Conservation (phyloP, 92 coral and sea anemone species). For the Epizoanthus fatuus region DNA sequence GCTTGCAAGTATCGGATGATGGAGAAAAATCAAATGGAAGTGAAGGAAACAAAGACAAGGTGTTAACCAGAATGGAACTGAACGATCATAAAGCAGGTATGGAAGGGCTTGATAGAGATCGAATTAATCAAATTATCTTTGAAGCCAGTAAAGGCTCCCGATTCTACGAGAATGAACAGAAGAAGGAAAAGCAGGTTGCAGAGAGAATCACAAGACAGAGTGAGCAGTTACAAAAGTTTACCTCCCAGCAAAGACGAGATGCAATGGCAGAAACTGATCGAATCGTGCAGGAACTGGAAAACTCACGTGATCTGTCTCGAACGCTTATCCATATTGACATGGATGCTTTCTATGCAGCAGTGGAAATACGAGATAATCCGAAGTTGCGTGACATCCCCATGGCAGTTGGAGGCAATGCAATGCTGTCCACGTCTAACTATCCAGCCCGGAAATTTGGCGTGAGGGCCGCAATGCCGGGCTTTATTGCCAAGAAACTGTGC, state of each 20-base stretch:
- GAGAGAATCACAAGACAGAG: constrained; percentile 81
- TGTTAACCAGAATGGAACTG: constrained; percentile 91
- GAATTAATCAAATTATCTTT: constrained; percentile 92
- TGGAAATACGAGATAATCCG: constrained; percentile 94
- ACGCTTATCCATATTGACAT: constrained; percentile 95
- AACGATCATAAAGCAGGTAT: constrained; percentile 98
- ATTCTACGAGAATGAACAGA: constrained; percentile 91
- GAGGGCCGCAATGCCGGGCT: constrained; percentile 99
- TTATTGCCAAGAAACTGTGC: constrained; percentile 95
- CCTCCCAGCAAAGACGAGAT: constrained; percentile 71
- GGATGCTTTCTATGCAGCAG: constrained; percentile 99
- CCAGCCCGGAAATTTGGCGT: constrained; percentile 96
- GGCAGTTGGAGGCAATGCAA: constrained; percentile 95
- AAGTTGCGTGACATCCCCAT: constrained; percentile 91
- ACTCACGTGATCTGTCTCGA: constrained; percentile 89
- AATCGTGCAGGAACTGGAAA: constrained; percentile 85
- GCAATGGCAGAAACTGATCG: constrained; percentile 78
- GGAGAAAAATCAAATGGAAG: not conserved
- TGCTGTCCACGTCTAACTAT: constrained; percentile 97
- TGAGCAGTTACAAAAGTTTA: constrained; percentile 64
- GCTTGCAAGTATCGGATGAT: not conserved
- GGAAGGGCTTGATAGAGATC: constrained; percentile 93
- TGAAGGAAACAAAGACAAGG: constrained; percentile 24
- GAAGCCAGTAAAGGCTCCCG: constrained; percentile 99
- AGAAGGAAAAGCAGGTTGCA: constrained; percentile 89